Evolutionary conservation across 2,113 vertebrate species (phyloP).

Genomic region (Eulacestoma nigropectus): DNA sequence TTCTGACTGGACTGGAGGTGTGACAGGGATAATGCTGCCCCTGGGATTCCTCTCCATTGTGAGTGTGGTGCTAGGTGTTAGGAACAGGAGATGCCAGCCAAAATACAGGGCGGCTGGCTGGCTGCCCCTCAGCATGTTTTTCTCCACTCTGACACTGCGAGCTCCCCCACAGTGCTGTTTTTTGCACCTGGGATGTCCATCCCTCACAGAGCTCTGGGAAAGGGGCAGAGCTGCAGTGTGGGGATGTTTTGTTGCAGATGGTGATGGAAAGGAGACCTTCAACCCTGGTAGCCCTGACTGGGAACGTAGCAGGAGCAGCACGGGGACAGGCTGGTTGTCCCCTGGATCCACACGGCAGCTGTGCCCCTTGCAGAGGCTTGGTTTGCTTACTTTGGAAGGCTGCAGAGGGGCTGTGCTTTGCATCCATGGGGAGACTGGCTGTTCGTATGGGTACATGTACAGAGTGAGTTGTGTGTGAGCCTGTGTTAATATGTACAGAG

Average conservation of each 20-base stretch:
- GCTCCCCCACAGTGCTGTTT: neutral
- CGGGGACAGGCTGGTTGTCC: neutral
- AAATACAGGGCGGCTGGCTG: neutral
- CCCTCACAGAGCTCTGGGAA: neutral
- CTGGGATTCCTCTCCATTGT: neutral
- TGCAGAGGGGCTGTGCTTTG: neutral
- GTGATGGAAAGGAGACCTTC: neutral
- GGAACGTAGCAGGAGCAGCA: neutral
- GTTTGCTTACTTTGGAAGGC: conserved; percentile 21
- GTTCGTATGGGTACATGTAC: accelerated
- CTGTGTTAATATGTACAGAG: conserved; percentile 24
- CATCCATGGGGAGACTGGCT: neutral
- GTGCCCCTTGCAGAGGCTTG: neutral
- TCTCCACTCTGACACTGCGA: neutral
- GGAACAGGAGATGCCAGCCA: neutral
- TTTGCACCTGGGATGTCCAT: neutral
- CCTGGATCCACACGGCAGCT: neutral
- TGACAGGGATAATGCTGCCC: neutral
- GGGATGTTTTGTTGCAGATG: neutral
- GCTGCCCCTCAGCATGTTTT: neutral
- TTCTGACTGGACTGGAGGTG: neutral
- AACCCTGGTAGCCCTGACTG: neutral
- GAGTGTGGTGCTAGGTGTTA: neutral
- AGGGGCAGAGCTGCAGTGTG: accelerated
- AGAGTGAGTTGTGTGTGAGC: neutral